A percentile compares a stretch with the other conserved stretches of the same genome.
Evolutionary conservation across 2,888 invertebrate species (phyloP).

Genomic region (Hoplodrina blanda): DNA sequence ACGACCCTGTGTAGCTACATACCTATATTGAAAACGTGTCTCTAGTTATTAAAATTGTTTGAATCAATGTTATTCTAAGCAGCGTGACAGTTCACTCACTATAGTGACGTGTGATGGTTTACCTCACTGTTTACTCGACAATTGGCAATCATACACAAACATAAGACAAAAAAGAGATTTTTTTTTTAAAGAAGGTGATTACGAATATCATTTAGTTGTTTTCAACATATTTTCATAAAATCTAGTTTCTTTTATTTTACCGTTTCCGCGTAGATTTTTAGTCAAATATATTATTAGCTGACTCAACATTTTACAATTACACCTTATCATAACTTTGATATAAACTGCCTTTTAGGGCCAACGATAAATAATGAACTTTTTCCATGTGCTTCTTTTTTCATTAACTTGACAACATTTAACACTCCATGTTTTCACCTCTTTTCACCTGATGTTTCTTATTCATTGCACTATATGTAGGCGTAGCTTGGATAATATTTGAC

Average conservation of each 20-base stretch:
- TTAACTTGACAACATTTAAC: not conserved
- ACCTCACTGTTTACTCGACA: not conserved
- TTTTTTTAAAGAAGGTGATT: not conserved
- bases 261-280: too few relatives aligned
- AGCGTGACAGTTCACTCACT: constrained; percentile 5
- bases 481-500: not conserved
- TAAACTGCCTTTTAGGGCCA: not conserved
- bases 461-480: not conserved
- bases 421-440: not conserved
- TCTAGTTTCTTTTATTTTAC: too few relatives aligned
- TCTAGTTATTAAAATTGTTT: constrained; percentile 10
- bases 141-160: constrained; percentile 5
- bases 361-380: not conserved
- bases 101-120: not conserved
- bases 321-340: not conserved
- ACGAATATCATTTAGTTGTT: too few relatives aligned
- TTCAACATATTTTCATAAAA: not conserved
- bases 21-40: constrained; percentile 19
- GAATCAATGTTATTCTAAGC: constrained; percentile 3
- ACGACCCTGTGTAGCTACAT: constrained; percentile 42
- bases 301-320: not conserved
- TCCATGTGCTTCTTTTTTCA: not conserved
- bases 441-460: constrained; percentile 16
- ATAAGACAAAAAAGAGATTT: not conserved
- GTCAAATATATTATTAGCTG: not conserved